Conservation (phyloP, 2,888 invertebrate genomes). For the Linyphia triangularis region DNA sequence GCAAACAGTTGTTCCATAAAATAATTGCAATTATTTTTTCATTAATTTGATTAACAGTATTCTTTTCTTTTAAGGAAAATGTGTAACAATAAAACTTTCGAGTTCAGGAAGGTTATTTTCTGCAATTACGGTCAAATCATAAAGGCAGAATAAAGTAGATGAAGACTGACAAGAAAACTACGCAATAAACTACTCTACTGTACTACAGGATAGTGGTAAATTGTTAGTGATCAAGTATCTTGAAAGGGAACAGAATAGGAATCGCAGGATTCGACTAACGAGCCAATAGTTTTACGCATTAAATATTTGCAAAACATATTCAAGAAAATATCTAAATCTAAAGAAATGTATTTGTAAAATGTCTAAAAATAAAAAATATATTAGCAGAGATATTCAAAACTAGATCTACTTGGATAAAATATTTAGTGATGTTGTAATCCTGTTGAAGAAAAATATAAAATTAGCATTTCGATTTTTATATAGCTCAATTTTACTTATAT, state of each 20-base stretch:
- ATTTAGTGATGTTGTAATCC: constrained; percentile 33
- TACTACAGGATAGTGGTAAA: constrained; percentile 14
- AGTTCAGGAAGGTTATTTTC: no score
- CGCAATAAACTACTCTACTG: constrained; percentile 18
- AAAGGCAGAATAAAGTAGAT: constrained; percentile 9
- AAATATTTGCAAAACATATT: constrained; percentile 21
- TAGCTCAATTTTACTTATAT: background rate
- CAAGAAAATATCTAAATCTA: constrained; percentile 32
- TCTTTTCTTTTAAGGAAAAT: no score
- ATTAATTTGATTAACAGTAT: no score
- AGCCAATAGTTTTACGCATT: background rate
- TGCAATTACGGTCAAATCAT: no score
- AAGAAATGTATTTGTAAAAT: background rate
- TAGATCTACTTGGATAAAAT: constrained; percentile 66
- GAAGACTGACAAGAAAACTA: constrained; percentile 21
- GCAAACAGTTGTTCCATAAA: no score
- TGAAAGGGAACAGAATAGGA: constrained; percentile 25
- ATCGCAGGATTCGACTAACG: constrained; percentile 2
- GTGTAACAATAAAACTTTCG: no score
- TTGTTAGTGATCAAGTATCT: background rate
- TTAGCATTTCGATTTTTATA: background rate
- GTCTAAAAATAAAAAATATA: constrained; percentile 27
- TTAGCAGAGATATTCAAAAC: constrained; percentile 37
- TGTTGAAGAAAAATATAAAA: constrained; percentile 57
- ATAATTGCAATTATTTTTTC: no score